Base-by-base conservation (phyloP, 2,888 invertebrate species). In the Ectobius pallidus region DNA sequence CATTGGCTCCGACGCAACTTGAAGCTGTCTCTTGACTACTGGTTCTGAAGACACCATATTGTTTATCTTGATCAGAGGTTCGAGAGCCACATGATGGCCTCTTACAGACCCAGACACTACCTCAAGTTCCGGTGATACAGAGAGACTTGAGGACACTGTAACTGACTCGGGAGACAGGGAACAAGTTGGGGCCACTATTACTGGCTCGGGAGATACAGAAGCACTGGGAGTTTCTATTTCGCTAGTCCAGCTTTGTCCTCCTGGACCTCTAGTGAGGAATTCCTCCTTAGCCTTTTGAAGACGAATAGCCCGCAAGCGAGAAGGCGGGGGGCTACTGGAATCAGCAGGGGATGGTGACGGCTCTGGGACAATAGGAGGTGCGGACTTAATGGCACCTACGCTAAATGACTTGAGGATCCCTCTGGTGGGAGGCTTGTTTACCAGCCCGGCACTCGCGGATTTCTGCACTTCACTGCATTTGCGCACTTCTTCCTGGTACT, bases 261-360 rank as follows among this genome's bases (percentile, higher is more conserved):
- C 76, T 44, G 79, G 80, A 32, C 84, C 82, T 0, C 86, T 85
- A 0, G 87, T 84, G 14, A 93, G 80, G 77, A 93, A 93, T 76
- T 88, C 89, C 77, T 93, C 92, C 78, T 91, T 90, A 0, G 93
- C 93, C 73, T 86, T 88, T 76, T 88, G 86, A 11, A 92, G 82
- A 75, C 87, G 88, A n/a, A 86, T 84, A 0, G 90, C 89, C 77
- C 85, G 86, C 18, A 77, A 62, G 39, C 75, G 75, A 9, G 75
- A 68, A 32, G 74, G 55, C 11, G 77, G 73, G 16, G 74, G 58
- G 32, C 68, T 72, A 22, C 32, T 71, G 1, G 71, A 52, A 1
- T 63, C 22, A 14, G n/a, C 27, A 3, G 71, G 30, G 7, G 63
- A 34, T 7, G 39, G 14, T n/a, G 65, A 18, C 22, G 65, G 3